These are phyloP conservation scores for Phocoena phocoena DNA, from an alignment of 2,113 vertebrate species.

Conservation along the genomic window DNA sequence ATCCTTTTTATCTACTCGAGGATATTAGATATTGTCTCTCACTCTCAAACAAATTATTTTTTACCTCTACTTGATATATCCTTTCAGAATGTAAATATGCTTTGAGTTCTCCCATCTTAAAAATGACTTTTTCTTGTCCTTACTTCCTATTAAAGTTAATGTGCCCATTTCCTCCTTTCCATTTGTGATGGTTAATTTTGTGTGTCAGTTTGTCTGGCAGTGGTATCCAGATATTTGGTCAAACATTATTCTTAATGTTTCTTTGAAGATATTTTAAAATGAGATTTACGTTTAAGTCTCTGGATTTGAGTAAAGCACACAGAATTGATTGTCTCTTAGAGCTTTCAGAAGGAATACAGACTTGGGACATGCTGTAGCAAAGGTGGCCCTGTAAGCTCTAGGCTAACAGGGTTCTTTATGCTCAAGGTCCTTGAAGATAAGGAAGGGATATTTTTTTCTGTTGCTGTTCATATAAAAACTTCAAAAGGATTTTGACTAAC, in stretches of 20 bases:
- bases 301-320: neutral
- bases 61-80: neutral
- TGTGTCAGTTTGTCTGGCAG: neutral
- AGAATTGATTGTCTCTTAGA: neutral
- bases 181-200: neutral
- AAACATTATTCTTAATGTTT: neutral
- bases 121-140: neutral
- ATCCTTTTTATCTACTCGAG: neutral
- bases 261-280: neutral
- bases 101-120: neutral
- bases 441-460: neutral
- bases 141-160: neutral
- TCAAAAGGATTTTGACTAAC: neutral
- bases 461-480: neutral
- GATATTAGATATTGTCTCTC: neutral
- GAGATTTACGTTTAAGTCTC: neutral
- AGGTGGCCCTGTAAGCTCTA: neutral
- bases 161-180: neutral
- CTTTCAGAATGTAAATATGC: neutral
- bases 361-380: neutral
- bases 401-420: neutral
- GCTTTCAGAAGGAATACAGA: neutral
- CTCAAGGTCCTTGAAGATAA: neutral
- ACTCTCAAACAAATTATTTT: neutral
- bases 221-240: neutral